Base-by-base conservation (phyloP, 2,797 vertebrate genomes). In the Sebastes diaconus region DNA sequence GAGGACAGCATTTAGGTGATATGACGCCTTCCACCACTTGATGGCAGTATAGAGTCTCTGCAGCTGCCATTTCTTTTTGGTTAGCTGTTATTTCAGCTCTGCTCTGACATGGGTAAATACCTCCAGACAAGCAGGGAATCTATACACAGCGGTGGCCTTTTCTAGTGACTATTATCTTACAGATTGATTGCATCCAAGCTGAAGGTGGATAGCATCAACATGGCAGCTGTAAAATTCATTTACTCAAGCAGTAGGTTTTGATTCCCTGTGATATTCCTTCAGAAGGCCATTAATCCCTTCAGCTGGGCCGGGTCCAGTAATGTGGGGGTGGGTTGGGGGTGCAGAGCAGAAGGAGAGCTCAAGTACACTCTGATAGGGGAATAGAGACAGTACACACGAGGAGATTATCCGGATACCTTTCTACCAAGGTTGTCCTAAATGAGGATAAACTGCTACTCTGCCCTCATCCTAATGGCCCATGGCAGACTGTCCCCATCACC, bases 341-440 rank as follows among this genome's bases (percentile, higher is more conserved):
- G 54, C 32, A 10, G 57, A 73, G 84, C 84, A 89, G 91, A 87
- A 91, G 87, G 90, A 88, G 80, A 89, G 83, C 86, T 89, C 77
- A 86, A 84, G 79, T 74, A 79, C 78, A 65, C 42, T 73, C 65
- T 82, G 84, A 80, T 66, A n/a, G 16, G 75, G 54, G 74, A 84
- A 66, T 24, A 73, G 66, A 69, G 79, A 60, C 36, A 66, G 42
- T 46, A 46, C 70, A 18, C 61, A 68, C 72, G 20, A 68, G 55
- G 65, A 81, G 79, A 84, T 77, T 2, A 87, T 81, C 75, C 50
- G 3, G 75, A 78, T 84, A 81, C 74, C 86, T 88, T 90, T 83
- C 76, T 83, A 70, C 77, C 79, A 83, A 90, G 86, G 87, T 89
- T 83, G 73, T 84, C 27, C 29, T 75, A 79, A 84, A 87, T 77